Conservation (phyloP, 2,888 invertebrate species). For the Leptinotarsa rubiginosa region DNA sequence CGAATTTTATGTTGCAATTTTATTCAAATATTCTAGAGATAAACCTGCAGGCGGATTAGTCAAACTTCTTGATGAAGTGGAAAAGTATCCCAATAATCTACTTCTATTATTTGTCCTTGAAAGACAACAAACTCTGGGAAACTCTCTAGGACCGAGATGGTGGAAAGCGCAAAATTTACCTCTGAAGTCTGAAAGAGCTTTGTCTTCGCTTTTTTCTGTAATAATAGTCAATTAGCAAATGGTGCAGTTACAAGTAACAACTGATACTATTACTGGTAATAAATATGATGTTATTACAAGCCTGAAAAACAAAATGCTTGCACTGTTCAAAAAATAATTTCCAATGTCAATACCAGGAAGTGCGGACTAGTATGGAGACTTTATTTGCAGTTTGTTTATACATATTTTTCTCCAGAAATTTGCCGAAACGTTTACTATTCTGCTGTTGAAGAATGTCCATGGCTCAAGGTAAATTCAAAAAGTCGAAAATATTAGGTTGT, state of each 20-base stretch:
- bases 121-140: conserved; percentile 64
- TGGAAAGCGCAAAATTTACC: conserved; percentile 69
- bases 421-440: conserved; percentile 67
- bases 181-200: conserved; percentile 64
- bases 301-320: conserved; percentile 61
- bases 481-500: background rate
- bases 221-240: conserved; percentile 63
- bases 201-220: conserved; percentile 67
- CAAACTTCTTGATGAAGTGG: conserved; percentile 64
- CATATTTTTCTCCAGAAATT: conserved; percentile 60
- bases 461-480: conserved; percentile 70
- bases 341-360: conserved; percentile 63
- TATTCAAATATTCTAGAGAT: conserved; percentile 60
- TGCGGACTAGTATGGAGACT: conserved; percentile 74
- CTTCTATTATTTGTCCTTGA: conserved; percentile 69
- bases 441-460: conserved; percentile 74
- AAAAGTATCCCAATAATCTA: conserved; percentile 72
- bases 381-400: conserved; percentile 71
- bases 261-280: conserved; percentile 61
- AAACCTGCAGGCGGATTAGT: conserved; percentile 62
- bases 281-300: conserved; percentile 53
- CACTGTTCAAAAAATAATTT: conserved; percentile 62
- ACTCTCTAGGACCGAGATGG: conserved; percentile 66
- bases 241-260: conserved; percentile 54
- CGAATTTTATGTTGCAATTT: conserved; percentile 64